Conservation (phyloP, 2,888 invertebrate species). For the Pristionchus arcanus region DNA sequence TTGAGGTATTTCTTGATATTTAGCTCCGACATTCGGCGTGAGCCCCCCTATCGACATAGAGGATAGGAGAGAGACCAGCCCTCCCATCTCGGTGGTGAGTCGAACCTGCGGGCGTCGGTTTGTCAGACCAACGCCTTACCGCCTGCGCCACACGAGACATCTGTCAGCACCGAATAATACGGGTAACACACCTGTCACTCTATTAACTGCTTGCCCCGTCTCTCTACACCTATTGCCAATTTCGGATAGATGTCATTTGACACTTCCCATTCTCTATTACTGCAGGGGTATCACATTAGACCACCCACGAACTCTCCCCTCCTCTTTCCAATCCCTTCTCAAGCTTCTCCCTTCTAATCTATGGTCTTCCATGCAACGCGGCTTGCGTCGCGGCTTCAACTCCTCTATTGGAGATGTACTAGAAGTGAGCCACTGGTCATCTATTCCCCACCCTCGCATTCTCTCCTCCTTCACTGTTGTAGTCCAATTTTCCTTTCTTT, state of each 20-base stretch:
- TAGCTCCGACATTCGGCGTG: not conserved
- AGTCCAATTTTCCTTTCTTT: not conserved
- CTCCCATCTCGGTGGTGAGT: not conserved
- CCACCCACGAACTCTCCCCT: not conserved
- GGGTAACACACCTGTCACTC: too few species aligned
- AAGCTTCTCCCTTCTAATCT: not conserved
- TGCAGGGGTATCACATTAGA: not conserved
- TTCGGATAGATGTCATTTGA: too few species aligned
- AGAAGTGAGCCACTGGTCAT: not conserved
- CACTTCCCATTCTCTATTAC: too few species aligned
- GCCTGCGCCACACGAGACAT: conserved; percentile 11
- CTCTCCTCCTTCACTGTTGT: not conserved
- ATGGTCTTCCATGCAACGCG: not conserved
- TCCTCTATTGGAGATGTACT: not conserved
- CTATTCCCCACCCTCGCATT: not conserved
- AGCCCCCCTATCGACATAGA: not conserved
- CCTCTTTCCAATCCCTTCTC: not conserved
- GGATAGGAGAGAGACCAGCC: not conserved
- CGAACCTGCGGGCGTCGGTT: conserved; percentile 34
- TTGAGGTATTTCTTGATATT: too few species aligned
- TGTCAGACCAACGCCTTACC: conserved; percentile 17
- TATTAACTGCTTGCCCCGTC: too few species aligned
- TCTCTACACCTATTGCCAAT: too few species aligned
- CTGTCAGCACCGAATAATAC: too few species aligned
- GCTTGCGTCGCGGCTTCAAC: not conserved